Evolutionary conservation across 2,888 invertebrate genomes (phyloP).

Genomic region (Autographa gamma): DNA sequence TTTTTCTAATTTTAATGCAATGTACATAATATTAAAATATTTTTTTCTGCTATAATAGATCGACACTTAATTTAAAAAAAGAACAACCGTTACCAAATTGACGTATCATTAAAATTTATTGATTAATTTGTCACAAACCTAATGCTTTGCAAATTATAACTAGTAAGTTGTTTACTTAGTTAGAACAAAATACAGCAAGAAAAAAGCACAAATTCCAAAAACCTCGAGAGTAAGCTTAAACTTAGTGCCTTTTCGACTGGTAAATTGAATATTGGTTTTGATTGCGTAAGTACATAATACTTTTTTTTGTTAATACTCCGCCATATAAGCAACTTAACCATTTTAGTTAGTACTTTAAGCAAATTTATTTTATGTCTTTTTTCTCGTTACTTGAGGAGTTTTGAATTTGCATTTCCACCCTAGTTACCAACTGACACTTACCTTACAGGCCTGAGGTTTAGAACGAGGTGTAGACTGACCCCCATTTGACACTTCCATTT

Average conservation of each 20-base stretch:
- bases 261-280: too few species aligned
- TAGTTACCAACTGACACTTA: slow-evolving; percentile 57
- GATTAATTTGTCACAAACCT: neutral
- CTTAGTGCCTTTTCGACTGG: too few species aligned
- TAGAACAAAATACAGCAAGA: too few species aligned
- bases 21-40: too few species aligned
- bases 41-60: neutral
- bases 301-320: too few species aligned
- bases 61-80: neutral
- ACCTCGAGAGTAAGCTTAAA: too few species aligned
- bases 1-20: too few species aligned
- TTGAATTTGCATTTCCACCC: neutral
- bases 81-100: too few species aligned
- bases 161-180: neutral
- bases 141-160: neutral
- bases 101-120: neutral
- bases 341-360: too few species aligned
- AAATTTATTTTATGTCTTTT: neutral
- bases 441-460: slow-evolving; percentile 93
- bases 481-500: slow-evolving; percentile 84
- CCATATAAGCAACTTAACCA: too few species aligned
- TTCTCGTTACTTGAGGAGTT: neutral
- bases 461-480: slow-evolving; percentile 86
- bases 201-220: too few species aligned
- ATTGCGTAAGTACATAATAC: too few species aligned